phyloP scores from a whole-genome alignment of 2,797 vertebrate genomes.

The Xiphorhynchus erythropygius region DNA sequence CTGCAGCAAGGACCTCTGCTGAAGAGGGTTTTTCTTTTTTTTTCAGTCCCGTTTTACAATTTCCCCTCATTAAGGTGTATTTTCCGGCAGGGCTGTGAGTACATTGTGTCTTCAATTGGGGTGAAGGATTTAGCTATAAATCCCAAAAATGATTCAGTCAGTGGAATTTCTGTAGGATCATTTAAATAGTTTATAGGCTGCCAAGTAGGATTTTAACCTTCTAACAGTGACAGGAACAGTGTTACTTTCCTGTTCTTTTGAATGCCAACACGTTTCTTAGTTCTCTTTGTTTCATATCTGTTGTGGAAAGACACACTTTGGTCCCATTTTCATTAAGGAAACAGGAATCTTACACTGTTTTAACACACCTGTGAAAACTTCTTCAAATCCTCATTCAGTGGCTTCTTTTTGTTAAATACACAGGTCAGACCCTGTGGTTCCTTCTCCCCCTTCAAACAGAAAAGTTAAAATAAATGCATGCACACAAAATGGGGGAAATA shows the following conservation, averaged over 20 bases:
- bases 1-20: constrained; percentile 12
- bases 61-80: constrained; percentile 37
- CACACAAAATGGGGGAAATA: too few relatives aligned
- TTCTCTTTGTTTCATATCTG: constrained; percentile 21
- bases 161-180: constrained; percentile 21
- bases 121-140: constrained; percentile 23
- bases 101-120: constrained; percentile 6
- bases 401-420: constrained; percentile 18
- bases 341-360: background rate
- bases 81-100: constrained; percentile 16
- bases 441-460: background rate
- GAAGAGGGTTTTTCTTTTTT: background rate
- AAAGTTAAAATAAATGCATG: constrained; percentile 3
- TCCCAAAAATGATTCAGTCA: constrained; percentile 27
- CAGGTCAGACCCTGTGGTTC: background rate
- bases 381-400: background rate
- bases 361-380: constrained; percentile 4
- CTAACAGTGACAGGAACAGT: constrained; percentile 21
- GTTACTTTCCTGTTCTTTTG: constrained; percentile 28
- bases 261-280: background rate
- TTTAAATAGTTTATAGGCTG: constrained; percentile 41
- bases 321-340: constrained; percentile 25
- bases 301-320: background rate
- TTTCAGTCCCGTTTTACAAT: background rate
- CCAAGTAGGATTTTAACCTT: constrained; percentile 41